Base-by-base conservation (phyloP, 2,797 vertebrate genomes). In the Scolopax rusticola region DNA sequence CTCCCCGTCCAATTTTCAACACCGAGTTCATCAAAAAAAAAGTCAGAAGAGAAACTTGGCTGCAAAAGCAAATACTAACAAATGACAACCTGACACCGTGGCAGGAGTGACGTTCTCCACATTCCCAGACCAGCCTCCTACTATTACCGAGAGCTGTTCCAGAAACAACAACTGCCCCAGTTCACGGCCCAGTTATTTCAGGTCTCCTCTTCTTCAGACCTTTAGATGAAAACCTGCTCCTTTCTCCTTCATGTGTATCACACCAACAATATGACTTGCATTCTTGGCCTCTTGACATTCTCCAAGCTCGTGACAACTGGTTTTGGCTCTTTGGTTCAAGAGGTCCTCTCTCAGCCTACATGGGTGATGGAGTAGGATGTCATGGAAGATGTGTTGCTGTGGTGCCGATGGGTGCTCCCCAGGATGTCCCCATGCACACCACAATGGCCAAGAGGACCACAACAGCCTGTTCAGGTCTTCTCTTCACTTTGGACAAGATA, bases 111-210 rank as follows among this genome's bases (percentile, higher is more conserved):
- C 36, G 14, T 24, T 47, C 57, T 71, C 76, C 63, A 19, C 84
- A 80, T 87, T 90, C 71, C 76, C 93, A 83, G 63, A 93, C 80
- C 68, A 57, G 43, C 32, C 84, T 90, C 83, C 93, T 90, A 48
- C 75, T 53, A 38, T 84, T 87, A 71, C 90, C 28, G 0, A 85
- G 67, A 85, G 67, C 80, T 45, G 68, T 77, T 82, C 85, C 71
- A 82, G 84, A 73, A 94, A 79, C 81, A 89, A 56, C 86, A 90
- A 87, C 65, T 60, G 87, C 54, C 90, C 90, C 47, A 89, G 81
- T 85, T 78, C 76, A 23, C n/a, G 36, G 79, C 60, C 57, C 47
- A 38, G 70, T 51, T 85, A 81, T 82, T 93, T 82, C 17, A 11
- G 61, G 71, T 73, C 56, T 88, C 48, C 43, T 56, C 15, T 65